Evolutionary conservation across 1,140 invertebrate species (phyloP).

Genomic region (Euwallacea fornicatus): DNA sequence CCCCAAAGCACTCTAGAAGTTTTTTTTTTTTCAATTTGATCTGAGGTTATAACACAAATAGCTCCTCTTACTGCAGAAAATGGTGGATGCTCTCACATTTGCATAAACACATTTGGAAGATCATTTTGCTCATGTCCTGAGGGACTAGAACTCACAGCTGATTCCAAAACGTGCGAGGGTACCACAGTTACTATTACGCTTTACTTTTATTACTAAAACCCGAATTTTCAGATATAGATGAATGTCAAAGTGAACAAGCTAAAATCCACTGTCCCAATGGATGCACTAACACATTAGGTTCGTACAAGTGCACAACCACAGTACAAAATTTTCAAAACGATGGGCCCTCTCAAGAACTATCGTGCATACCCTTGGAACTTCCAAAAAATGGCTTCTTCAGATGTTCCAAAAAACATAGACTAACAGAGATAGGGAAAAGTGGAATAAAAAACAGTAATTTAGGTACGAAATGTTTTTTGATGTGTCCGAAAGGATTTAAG

Average conservation of each 20-base stretch:
- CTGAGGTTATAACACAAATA: not conserved
- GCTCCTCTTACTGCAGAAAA: constrained; percentile 11
- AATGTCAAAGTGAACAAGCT: constrained; percentile 36
- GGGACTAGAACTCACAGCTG: constrained; percentile 40
- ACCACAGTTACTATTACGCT: not conserved
- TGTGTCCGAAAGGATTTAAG: constrained; percentile 28
- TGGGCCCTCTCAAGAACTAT: constrained; percentile 1
- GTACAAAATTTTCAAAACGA: constrained; percentile 26
- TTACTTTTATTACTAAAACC: not conserved
- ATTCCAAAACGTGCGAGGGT: constrained; percentile 41
- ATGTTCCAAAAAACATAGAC: constrained; percentile 27
- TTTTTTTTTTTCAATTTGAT: constrained; percentile 6
- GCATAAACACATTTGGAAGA: constrained; percentile 39
- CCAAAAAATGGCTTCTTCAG: constrained; percentile 33
- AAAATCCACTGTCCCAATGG: constrained; percentile 7
- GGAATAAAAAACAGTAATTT: constrained; percentile 27
- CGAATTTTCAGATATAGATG: constrained; percentile 41
- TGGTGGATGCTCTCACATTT: constrained; percentile 42
- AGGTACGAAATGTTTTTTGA: constrained; percentile 29
- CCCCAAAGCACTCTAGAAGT: not conserved
- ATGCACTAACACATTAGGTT: constrained; percentile 37
- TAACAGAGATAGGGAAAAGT: constrained; percentile 18
- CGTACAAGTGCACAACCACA: constrained; percentile 29
- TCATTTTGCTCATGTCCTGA: constrained; percentile 42
- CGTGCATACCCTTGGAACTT: constrained; percentile 31